Conservation (phyloP, 2,113 vertebrate genomes). For the Probosciger aterrimus region DNA sequence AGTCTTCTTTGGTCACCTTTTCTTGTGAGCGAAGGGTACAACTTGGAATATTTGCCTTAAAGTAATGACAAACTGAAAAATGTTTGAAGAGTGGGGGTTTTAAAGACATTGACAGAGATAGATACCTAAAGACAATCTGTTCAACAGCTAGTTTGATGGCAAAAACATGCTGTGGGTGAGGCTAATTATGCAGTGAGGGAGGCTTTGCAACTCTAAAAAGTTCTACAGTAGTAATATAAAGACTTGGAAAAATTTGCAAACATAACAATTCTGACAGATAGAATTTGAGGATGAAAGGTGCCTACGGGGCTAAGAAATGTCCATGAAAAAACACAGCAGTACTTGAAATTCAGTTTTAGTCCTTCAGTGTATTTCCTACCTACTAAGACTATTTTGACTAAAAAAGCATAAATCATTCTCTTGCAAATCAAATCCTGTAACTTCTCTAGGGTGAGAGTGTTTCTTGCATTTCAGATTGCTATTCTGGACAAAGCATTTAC, state of each 20-base stretch:
- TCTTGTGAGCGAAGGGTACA: neutral
- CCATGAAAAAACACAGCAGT: slow-evolving; percentile 16
- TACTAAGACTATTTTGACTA: slow-evolving; percentile 27
- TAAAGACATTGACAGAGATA: slow-evolving; percentile 15
- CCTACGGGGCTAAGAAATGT: slow-evolving; percentile 33
- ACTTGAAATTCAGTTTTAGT: slow-evolving; percentile 48
- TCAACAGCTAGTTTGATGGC: slow-evolving; percentile 5
- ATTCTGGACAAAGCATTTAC: neutral
- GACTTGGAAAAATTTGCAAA: slow-evolving; percentile 51
- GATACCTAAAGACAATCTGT: slow-evolving; percentile 38
- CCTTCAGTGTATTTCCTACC: slow-evolving; percentile 15
- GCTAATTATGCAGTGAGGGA: slow-evolving; percentile 26
- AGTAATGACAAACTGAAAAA: neutral
- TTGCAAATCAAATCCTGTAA: neutral
- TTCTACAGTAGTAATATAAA: slow-evolving; percentile 46
- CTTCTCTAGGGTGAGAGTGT: slow-evolving; percentile 26
- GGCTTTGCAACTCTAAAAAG: slow-evolving; percentile 19
- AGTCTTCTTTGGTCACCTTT: neutral
- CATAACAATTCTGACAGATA: slow-evolving; percentile 18
- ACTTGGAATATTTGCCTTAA: neutral
- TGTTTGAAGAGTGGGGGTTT: slow-evolving; percentile 1
- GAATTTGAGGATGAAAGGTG: slow-evolving; percentile 55
- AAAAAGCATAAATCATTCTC: slow-evolving; percentile 48
- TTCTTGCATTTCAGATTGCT: neutral
- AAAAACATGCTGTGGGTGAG: slow-evolving; percentile 21